phyloP scores from a whole-genome alignment of 2,888 invertebrate genomes.

The Lasioglossum vierecki region DNA sequence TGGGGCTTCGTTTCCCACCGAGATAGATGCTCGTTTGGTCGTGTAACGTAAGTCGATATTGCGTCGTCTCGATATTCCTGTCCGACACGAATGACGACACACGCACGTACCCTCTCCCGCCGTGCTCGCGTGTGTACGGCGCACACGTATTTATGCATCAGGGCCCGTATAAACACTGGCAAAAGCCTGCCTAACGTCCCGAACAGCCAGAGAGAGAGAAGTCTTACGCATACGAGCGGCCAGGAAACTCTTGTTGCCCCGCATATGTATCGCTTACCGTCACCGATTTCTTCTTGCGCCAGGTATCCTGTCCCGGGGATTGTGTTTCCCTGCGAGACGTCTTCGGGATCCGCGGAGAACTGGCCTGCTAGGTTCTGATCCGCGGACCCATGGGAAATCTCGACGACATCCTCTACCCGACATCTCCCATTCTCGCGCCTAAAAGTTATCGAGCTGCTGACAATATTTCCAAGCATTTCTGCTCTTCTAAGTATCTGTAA shows the following conservation, averaged over 20 bases:
- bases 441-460: too few relatives aligned
- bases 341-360: constrained; percentile 56
- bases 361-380: constrained; percentile 26
- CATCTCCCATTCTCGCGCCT: neutral
- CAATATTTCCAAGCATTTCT: too few relatives aligned
- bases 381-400: constrained; percentile 3
- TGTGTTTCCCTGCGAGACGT: constrained; percentile 73
- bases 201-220: constrained; percentile 71
- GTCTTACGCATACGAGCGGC: constrained; percentile 81
- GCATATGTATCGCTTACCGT: constrained; percentile 82
- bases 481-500: too few relatives aligned
- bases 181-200: constrained; percentile 63
- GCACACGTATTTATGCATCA: constrained; percentile 3
- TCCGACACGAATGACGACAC: constrained; percentile 66
- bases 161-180: constrained; percentile 30
- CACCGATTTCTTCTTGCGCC: constrained; percentile 81
- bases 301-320: constrained; percentile 79
- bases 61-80: constrained; percentile 80
- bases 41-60: constrained; percentile 83
- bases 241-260: constrained; percentile 80
- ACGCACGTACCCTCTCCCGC: constrained; percentile 52
- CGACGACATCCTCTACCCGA: neutral
- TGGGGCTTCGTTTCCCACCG: constrained; percentile 84
- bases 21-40: constrained; percentile 83
- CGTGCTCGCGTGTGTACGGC: constrained; percentile 34